Percentiles rank a stretch among this genome's conserved stretches.
Conservation (phyloP, 2,888 invertebrate species). For the Melinaea marsaeus region DNA sequence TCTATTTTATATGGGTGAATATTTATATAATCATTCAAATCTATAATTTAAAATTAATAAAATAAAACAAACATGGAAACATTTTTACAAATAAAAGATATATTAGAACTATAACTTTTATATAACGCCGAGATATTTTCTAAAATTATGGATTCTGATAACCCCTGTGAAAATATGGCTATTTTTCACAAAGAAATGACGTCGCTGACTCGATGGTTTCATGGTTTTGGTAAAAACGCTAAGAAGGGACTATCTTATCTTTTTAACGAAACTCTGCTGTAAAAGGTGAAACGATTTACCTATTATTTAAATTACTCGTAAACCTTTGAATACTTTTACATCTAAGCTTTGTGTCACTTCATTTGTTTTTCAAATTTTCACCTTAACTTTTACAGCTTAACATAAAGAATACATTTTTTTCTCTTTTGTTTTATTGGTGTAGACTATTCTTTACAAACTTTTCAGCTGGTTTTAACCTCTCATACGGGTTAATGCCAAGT, state of each 20-base stretch:
- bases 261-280: slow-evolving; percentile 46
- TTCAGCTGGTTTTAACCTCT: too few species aligned
- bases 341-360: background rate
- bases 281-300: slow-evolving; percentile 52
- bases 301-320: slow-evolving; percentile 63
- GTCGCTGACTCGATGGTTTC: slow-evolving; percentile 38
- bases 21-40: too few species aligned
- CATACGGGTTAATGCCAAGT: too few species aligned
- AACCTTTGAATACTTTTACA: slow-evolving; percentile 54
- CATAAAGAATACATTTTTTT: background rate
- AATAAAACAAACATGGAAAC: too few species aligned
- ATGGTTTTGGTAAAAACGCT: slow-evolving; percentile 37
- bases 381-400: background rate
- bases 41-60: too few species aligned
- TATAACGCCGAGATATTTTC: background rate
- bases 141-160: slow-evolving; percentile 8
- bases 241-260: slow-evolving; percentile 47
- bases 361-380: background rate
- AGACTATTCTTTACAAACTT: too few species aligned
- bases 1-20: too few species aligned
- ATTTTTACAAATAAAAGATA: too few species aligned
- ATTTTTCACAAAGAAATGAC: slow-evolving; percentile 29
- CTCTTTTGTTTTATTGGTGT: too few species aligned
- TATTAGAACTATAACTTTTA: background rate
- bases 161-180: slow-evolving; percentile 11